Evolutionary conservation across 2,797 vertebrate species (phyloP).

Genomic region (Esox masquinongy): DNA sequence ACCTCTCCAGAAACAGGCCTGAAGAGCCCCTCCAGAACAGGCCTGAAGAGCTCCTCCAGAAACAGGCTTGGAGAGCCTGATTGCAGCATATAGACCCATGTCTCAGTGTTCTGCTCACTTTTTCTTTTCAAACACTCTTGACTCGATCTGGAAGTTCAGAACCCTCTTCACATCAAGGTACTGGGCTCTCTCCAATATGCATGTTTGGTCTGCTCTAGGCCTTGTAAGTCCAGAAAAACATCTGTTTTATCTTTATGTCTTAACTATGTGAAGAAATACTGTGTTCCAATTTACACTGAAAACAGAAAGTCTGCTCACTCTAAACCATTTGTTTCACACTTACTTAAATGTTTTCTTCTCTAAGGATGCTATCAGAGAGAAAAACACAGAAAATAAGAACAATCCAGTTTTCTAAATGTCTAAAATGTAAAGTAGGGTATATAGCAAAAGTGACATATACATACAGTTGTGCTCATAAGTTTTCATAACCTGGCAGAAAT

Average conservation of each 20-base stretch:
- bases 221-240: neutral
- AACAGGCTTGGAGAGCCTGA: no score
- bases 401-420: no score
- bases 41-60: no score
- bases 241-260: neutral
- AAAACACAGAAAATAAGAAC: neutral
- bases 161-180: slow-evolving; percentile 5
- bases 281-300: neutral
- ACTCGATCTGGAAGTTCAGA: slow-evolving; percentile 4
- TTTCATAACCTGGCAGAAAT: no score
- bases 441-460: neutral
- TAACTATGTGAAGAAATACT: neutral
- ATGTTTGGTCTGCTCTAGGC: neutral
- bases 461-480: no score
- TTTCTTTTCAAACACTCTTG: slow-evolving; percentile 16
- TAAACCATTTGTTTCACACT: neutral
- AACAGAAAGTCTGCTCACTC: neutral
- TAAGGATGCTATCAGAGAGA: slow-evolving; percentile 1
- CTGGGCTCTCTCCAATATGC: slow-evolving; percentile 4
- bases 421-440: no score
- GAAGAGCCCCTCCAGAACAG: no score
- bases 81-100: no score
- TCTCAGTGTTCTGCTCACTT: slow-evolving; percentile 2
- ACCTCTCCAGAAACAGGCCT: no score
- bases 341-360: slow-evolving; percentile 18